Percentiles rank a stretch among this genome's conserved stretches.
Evolutionary conservation across 2,888 invertebrate species (phyloP).

Genomic region (Scaptomyza flava): DNA sequence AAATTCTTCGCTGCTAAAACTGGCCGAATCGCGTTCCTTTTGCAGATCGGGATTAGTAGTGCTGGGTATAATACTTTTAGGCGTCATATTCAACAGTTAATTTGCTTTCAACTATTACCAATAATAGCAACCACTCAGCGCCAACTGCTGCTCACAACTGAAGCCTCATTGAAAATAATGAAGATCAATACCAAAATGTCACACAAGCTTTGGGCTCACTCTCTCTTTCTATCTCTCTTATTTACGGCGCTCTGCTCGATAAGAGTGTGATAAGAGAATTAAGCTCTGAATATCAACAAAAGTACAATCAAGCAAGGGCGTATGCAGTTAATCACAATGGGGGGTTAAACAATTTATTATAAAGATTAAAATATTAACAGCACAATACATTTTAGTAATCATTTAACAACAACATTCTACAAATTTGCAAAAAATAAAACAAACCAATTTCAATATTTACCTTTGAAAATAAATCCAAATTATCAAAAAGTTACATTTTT

Average conservation of each 20-base stretch:
- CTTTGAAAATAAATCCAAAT: not conserved
- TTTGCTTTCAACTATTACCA: not conserved
- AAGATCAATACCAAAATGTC: not conserved
- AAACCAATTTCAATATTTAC: not conserved
- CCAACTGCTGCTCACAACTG: constrained; percentile 24
- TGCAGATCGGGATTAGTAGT: constrained; percentile 88
- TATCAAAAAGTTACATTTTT: not conserved
- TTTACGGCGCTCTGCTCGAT: not conserved
- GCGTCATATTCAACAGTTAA: constrained; percentile 41
- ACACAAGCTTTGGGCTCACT: constrained; percentile 7
- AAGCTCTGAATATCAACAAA: constrained; percentile 3
- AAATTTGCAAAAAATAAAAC: not conserved
- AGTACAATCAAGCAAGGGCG: not conserved
- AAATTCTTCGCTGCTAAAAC: constrained; percentile 89
- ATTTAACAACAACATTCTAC: not conserved
- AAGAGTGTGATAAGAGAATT: constrained; percentile 6
- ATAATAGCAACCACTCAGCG: constrained; percentile 9
- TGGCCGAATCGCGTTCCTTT: constrained; percentile 89
- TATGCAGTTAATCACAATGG: not conserved
- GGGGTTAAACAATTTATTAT: not conserved
- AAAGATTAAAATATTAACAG: not conserved
- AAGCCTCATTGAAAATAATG: not conserved
- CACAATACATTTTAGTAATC: not conserved
- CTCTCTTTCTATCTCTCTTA: not conserved
- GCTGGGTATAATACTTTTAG: constrained; percentile 58